A percentile compares a stretch with the other conserved stretches of the same genome.
phyloP scores from a whole-genome alignment of 2,888 invertebrate species.

The Apoderus coryli region DNA sequence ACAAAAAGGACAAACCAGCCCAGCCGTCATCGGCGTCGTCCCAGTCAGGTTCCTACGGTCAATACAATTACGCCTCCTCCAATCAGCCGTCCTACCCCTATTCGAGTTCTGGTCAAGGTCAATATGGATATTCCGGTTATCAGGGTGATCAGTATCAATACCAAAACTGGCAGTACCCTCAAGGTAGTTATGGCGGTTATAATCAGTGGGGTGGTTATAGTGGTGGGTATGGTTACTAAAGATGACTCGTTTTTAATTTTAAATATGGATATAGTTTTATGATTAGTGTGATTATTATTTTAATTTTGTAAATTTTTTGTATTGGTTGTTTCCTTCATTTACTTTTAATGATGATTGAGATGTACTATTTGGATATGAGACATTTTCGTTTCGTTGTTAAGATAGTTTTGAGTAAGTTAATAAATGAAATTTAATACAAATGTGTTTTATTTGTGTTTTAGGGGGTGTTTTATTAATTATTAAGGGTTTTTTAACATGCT shows the following conservation, averaged over 20 bases:
- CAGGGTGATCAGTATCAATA: conserved; percentile 42
- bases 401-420: no score
- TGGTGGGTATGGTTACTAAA: conserved; percentile 30
- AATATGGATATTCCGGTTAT: conserved; percentile 40
- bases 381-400: no score
- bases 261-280: no score
- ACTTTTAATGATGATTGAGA: no score
- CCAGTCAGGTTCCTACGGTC: conserved; percentile 27
- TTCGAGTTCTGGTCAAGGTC: conserved; percentile 32
- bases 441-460: no score
- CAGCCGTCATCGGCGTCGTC: conserved; percentile 25
- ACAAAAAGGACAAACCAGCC: conserved; percentile 31
- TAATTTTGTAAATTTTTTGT: no score
- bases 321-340: no score
- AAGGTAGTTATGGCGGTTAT: conserved; percentile 39
- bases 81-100: conserved; percentile 30
- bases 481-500: no score
- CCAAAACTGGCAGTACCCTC: conserved; percentile 44
- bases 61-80: conserved; percentile 31
- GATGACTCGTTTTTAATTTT: conserved; percentile 5
- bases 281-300: no score
- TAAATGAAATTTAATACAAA: no score
- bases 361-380: no score
- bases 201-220: conserved; percentile 46
- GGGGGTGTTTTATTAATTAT: no score